A percentile compares a stretch with the other conserved stretches of the same genome.
phyloP scores from a whole-genome alignment of 2,113 vertebrate species.

The Rattus rattus region DNA sequence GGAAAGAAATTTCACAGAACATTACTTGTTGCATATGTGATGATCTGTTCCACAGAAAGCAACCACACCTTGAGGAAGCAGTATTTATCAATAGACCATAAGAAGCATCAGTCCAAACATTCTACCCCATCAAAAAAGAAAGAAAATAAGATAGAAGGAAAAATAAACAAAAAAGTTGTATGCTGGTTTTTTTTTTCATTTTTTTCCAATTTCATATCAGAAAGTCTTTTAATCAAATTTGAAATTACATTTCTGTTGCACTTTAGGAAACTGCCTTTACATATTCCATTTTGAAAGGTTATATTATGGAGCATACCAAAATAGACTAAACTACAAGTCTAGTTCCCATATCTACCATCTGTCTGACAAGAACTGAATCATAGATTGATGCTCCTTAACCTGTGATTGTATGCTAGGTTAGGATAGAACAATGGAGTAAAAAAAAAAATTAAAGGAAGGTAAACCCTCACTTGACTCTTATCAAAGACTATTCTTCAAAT shows the following conservation, averaged over 20 bases:
- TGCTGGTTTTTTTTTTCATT: not conserved
- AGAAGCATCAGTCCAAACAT: too few species aligned
- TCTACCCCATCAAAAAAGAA: not conserved
- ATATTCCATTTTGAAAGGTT: not conserved
- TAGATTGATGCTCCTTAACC: not conserved
- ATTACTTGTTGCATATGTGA: too few species aligned
- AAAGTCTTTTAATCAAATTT: not conserved
- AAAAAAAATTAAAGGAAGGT: not conserved
- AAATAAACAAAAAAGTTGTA: not conserved
- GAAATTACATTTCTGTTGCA: not conserved
- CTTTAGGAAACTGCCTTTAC: not conserved
- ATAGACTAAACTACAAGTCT: not conserved
- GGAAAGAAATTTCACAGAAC: too few species aligned
- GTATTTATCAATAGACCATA: too few species aligned
- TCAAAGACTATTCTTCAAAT: not conserved
- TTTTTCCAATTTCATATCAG: not conserved
- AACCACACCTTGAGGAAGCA: too few species aligned
- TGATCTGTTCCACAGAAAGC: too few species aligned
- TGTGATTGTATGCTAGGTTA: not conserved
- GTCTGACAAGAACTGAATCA: too few species aligned
- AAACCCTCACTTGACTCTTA: not conserved
- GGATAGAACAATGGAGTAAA: not conserved
- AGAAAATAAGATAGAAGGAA: too few species aligned
- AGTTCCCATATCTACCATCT: fast-evolving
- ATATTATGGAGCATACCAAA: not conserved